Evolutionary conservation across 2,888 invertebrate genomes (phyloP), one percentile per base, ranked within the genome.

Genomic region (Matsumyia berberina): DNA sequence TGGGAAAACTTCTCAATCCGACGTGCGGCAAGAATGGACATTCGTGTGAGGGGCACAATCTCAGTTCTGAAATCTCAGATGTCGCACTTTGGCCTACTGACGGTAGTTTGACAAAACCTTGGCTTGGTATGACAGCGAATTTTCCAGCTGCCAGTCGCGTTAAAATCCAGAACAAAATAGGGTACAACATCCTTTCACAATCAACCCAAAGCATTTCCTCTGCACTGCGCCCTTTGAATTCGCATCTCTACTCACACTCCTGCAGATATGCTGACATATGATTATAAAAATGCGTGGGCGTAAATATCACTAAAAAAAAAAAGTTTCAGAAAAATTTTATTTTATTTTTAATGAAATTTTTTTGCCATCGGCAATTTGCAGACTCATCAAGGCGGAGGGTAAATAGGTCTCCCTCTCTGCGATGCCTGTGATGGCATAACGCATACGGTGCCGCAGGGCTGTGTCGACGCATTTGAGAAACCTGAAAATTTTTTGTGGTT

Each of bases 261-360:
- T 5, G 8, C 9, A 29, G 8, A 55, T 74, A 9, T 33, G 49
- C 64, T 64, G 64, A 64, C 64, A 49, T 49, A 46, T 57, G 46
- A 74, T 39, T 37, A 57, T 12, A 55, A 74, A 58, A 60, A 77
- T 77, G 67, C 77, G 77, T 77, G 42, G 67, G 67, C 67, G 76
- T 60, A 77, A 69, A 60, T n/a, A 9, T 31, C 24, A 11, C 49
- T 24, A 24, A 24, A 24, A 24, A 24, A 49, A 19, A 58, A 58
- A 66, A 31, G 17, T 2, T 31, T n/a, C n/a, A n/a, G n/a, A n/a
- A n/a, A n/a, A n/a, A 7, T 46, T 29, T 46, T 69, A 57, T 74
- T 66, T 74, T 44, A 53, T 74, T 77, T 77, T 77, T 77, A 77
- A 77, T 77, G 60, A 77, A 77, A 24, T 44, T 57, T 53, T 66